These are phyloP conservation scores for Drosophila parvula DNA, from an alignment of 1,140 invertebrate genomes.

Conservation along the genomic window DNA sequence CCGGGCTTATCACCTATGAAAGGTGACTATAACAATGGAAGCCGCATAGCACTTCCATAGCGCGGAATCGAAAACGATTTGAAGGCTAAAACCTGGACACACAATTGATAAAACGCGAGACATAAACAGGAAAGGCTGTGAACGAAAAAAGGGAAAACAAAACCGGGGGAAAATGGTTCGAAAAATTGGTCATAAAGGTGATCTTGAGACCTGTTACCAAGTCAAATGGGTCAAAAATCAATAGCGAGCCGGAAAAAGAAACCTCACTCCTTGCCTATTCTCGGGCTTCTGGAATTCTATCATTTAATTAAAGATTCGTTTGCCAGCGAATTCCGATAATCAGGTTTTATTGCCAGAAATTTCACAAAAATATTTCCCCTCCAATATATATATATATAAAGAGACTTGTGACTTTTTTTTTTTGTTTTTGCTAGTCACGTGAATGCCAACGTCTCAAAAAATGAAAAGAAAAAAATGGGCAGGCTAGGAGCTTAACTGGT, in stretches of 20 bases:
- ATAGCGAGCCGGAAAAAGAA: slow-evolving; percentile 4
- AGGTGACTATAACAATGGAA: slow-evolving; percentile 16
- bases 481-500: slow-evolving; percentile 37
- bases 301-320: slow-evolving; percentile 40
- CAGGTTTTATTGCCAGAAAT: slow-evolving; percentile 36
- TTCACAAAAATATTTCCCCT: slow-evolving; percentile 23
- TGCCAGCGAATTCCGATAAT: slow-evolving; percentile 24
- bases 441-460: slow-evolving; percentile 19
- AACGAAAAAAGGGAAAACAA: not conserved
- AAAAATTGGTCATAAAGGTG: not conserved
- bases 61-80: slow-evolving; percentile 3
- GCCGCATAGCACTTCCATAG: slow-evolving; percentile 8
- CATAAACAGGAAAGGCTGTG: slow-evolving; percentile 32
- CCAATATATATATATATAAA: slow-evolving; percentile 4
- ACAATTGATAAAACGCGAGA: slow-evolving; percentile 15
- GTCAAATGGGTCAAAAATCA: slow-evolving; percentile 30
- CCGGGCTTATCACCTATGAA: slow-evolving; percentile 35
- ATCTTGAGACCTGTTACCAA: slow-evolving; percentile 35
- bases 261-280: slow-evolving; percentile 19
- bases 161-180: not conserved
- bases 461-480: not conserved
- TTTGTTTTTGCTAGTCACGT: slow-evolving; percentile 65
- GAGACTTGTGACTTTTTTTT: slow-evolving; percentile 14
- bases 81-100: slow-evolving; percentile 36
- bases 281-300: slow-evolving; percentile 17